Evolutionary conservation across 2,888 invertebrate genomes (phyloP).

Genomic region (Philopedon plagiatum): DNA sequence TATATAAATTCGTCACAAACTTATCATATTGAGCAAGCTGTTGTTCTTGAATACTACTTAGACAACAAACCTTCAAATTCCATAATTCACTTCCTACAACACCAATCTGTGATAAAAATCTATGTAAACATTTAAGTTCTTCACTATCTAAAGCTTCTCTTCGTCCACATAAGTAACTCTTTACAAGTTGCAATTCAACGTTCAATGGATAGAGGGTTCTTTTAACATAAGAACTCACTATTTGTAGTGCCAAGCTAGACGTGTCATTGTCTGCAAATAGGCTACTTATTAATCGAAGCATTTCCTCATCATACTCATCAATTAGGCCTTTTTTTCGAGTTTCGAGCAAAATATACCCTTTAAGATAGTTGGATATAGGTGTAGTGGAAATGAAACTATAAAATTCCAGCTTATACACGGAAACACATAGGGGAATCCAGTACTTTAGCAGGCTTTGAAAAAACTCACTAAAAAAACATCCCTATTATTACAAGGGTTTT

Average conservation of each 20-base stretch:
- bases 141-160: slow-evolving; percentile 1
- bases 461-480: slow-evolving; percentile 57
- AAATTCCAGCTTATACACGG: slow-evolving; percentile 53
- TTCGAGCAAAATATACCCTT: slow-evolving; percentile 54
- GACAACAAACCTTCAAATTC: slow-evolving; percentile 21
- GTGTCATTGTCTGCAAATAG: slow-evolving; percentile 48
- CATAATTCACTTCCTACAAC: neutral
- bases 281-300: slow-evolving; percentile 34
- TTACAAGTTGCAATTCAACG: slow-evolving; percentile 49
- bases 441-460: slow-evolving; percentile 59
- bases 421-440: slow-evolving; percentile 56
- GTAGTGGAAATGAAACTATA: slow-evolving; percentile 52
- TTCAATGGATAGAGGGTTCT: slow-evolving; percentile 50
- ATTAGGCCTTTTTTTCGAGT: slow-evolving; percentile 50
- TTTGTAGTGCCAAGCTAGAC: slow-evolving; percentile 51
- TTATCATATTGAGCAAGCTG: slow-evolving; percentile 47
- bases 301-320: slow-evolving; percentile 21
- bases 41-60: slow-evolving; percentile 42
- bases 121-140: slow-evolving; percentile 19
- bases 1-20: slow-evolving; percentile 51
- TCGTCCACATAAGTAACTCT: slow-evolving; percentile 47
- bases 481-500: neutral
- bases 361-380: slow-evolving; percentile 49
- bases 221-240: slow-evolving; percentile 54
- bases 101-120: slow-evolving; percentile 36